phyloP scores from a whole-genome alignment of 2,888 invertebrate genomes.

The Arge pagana region DNA sequence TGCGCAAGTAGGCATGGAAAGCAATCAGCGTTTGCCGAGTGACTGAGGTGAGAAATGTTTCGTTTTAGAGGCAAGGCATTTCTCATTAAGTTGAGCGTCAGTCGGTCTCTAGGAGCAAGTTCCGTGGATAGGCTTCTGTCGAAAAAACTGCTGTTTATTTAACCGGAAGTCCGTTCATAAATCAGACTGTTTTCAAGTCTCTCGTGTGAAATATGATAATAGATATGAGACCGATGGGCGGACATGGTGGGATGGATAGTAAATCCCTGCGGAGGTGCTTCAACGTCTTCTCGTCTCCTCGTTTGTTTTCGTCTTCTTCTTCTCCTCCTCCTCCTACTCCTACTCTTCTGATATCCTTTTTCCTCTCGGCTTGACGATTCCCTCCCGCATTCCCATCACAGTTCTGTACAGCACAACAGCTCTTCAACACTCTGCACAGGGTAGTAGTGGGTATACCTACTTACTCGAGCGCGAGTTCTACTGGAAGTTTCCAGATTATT shows the following conservation, averaged over 20 bases:
- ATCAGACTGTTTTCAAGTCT: conserved; percentile 53
- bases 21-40: no score
- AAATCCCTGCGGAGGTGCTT: conserved; percentile 37
- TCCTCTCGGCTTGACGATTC: neutral
- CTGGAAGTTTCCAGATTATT: conserved; percentile 52
- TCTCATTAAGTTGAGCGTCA: no score
- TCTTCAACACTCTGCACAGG: neutral
- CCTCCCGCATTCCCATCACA: neutral
- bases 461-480: conserved; percentile 38
- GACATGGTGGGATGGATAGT: conserved; percentile 33
- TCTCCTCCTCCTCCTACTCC: conserved; percentile 18
- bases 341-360: conserved; percentile 3
- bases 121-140: conserved; percentile 36
- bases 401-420: conserved; percentile 14
- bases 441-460: conserved; percentile 1
- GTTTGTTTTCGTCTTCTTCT: conserved; percentile 28
- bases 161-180: conserved; percentile 52
- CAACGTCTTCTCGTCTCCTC: conserved; percentile 19
- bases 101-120: no score
- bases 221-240: conserved; percentile 45
- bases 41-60: no score
- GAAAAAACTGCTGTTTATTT: conserved; percentile 45
- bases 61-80: no score
- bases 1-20: no score
- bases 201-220: conserved; percentile 50